Evolutionary conservation across 2,113 vertebrate genomes (phyloP).

Genomic region (Indicator maculatus): DNA sequence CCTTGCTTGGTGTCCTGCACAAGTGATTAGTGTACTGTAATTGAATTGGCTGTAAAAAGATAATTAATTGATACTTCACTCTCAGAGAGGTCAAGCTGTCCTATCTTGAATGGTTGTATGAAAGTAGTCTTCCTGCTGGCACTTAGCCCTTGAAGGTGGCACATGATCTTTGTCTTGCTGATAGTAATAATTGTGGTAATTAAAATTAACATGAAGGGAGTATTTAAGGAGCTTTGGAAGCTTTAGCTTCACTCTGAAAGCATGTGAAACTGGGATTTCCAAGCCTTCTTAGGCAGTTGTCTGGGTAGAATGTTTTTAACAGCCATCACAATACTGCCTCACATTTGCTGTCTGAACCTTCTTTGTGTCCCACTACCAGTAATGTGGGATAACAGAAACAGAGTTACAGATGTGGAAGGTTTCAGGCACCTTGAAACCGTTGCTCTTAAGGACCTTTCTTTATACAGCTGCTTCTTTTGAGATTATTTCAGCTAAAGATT

Average conservation of each 20-base stretch:
- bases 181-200: slow-evolving; percentile 65
- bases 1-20: slow-evolving; percentile 67
- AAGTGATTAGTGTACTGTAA: slow-evolving; percentile 80
- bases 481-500: not conserved
- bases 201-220: slow-evolving; percentile 55
- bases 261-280: not conserved
- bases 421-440: not conserved
- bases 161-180: slow-evolving; percentile 75
- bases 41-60: slow-evolving; percentile 78
- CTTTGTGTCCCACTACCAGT: not conserved
- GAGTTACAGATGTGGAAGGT: not conserved
- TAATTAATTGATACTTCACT: slow-evolving; percentile 82
- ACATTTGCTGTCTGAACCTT: not conserved
- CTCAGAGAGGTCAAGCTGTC: slow-evolving; percentile 80
- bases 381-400: not conserved
- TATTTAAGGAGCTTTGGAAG: slow-evolving; percentile 8
- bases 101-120: slow-evolving; percentile 52
- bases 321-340: not conserved
- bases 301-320: not conserved
- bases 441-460: not conserved
- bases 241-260: not conserved
- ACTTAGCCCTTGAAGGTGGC: slow-evolving; percentile 49
- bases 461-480: not conserved
- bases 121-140: slow-evolving; percentile 47
- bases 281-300: not conserved